A percentile compares a stretch with the other conserved stretches of the same genome.
phyloP scores from a whole-genome alignment of 1,140 invertebrate genomes.

The Acromyrmex heyeri region DNA sequence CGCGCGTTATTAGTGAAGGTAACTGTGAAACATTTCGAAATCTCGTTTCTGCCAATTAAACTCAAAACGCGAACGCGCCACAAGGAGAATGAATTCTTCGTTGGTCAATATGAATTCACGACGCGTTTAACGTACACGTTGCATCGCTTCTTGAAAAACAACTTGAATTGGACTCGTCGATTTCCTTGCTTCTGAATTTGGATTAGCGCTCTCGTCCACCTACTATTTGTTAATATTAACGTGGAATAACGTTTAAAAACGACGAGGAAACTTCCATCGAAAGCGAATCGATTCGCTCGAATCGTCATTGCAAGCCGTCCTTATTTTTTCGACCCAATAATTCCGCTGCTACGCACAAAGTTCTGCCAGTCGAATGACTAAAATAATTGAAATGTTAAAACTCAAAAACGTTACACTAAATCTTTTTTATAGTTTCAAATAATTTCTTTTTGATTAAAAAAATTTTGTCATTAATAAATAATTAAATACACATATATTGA shows the following conservation, averaged over 20 bases:
- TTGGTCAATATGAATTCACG: slow-evolving; percentile 55
- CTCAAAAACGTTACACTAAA: neutral
- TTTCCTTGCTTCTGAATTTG: neutral
- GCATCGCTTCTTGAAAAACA: slow-evolving; percentile 15
- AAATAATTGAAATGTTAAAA: slow-evolving; percentile 40
- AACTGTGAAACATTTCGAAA: slow-evolving; percentile 69
- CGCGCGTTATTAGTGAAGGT: slow-evolving; percentile 66
- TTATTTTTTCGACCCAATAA: slow-evolving; percentile 62
- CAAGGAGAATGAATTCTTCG: slow-evolving; percentile 49
- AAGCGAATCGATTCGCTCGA: slow-evolving; percentile 69
- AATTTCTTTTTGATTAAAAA: no score
- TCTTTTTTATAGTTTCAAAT: neutral
- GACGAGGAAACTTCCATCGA: slow-evolving; percentile 56
- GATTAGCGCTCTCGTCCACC: neutral
- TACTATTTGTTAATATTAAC: slow-evolving; percentile 20
- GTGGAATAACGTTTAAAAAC: slow-evolving; percentile 19
- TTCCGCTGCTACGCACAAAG: slow-evolving; percentile 30
- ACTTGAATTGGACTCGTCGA: neutral
- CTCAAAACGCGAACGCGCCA: slow-evolving; percentile 65
- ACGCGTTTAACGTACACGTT: neutral
- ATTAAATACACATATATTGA: neutral
- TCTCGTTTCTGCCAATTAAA: slow-evolving; percentile 71
- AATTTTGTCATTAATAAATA: neutral
- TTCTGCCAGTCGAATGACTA: neutral
- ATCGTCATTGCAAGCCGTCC: slow-evolving; percentile 52